phyloP scores from a whole-genome alignment of 2,888 invertebrate species.

The Pimpla rufipes region DNA sequence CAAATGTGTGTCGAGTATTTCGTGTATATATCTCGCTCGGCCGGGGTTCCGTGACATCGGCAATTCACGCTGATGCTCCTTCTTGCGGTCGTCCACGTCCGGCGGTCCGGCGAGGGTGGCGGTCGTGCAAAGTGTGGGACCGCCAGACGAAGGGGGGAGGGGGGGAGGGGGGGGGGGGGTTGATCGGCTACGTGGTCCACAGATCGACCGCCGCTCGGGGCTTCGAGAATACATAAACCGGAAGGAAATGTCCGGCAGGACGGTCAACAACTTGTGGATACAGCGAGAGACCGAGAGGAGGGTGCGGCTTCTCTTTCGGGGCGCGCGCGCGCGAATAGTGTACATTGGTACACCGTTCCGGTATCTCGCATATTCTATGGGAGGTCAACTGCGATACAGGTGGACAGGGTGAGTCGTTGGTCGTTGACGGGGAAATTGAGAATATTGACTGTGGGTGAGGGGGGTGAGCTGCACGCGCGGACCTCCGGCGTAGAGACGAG shows the following conservation, averaged over 20 bases:
- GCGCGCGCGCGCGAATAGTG: not conserved
- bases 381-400: not conserved
- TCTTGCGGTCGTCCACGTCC: conserved; percentile 28
- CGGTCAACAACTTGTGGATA: conserved; percentile 47
- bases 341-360: conserved; percentile 5
- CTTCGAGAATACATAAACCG: conserved; percentile 15
- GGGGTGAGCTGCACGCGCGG: not conserved
- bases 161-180: not conserved
- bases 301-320: not conserved
- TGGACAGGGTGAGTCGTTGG: not conserved
- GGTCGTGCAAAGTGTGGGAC: not conserved
- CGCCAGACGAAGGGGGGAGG: not conserved
- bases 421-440: not conserved
- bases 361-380: not conserved
- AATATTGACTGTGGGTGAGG: conserved; percentile 15
- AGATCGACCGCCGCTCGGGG: conserved; percentile 15
- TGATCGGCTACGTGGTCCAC: not conserved
- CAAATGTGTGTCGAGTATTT: not conserved
- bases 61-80: conserved; percentile 22
- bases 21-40: too few relatives aligned
- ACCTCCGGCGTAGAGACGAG: too few relatives aligned
- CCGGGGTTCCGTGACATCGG: conserved; percentile 32
- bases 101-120: not conserved
- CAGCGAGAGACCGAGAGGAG: not conserved
- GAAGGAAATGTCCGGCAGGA: conserved; percentile 20